These are phyloP conservation scores for Elysia crispata DNA, from an alignment of 2,888 invertebrate species.

Conservation along the genomic window DNA sequence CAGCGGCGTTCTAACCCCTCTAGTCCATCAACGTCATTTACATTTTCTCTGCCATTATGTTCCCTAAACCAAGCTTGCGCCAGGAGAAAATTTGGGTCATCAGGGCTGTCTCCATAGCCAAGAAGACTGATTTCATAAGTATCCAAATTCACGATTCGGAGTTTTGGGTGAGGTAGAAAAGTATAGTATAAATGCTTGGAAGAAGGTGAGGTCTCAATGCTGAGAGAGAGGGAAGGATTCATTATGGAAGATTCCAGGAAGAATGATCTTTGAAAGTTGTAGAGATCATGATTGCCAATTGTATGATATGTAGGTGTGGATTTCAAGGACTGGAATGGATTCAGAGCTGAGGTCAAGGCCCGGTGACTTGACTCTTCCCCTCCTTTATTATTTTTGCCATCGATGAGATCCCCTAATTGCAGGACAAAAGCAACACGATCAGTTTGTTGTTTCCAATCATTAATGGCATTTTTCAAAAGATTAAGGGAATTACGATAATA, in stretches of 20 bases:
- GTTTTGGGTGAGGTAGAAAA: constrained; percentile 62
- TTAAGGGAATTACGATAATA: constrained; percentile 74
- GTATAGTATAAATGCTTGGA: constrained; percentile 68
- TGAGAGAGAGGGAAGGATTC: constrained; percentile 53
- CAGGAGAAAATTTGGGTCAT: constrained; percentile 58
- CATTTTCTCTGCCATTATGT: constrained; percentile 71
- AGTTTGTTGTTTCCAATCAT: constrained; percentile 63
- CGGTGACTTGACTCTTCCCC: constrained; percentile 57
- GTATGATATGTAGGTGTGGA: constrained; percentile 68
- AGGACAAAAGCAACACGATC: constrained; percentile 69
- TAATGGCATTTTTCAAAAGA: constrained; percentile 70
- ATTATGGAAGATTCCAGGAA: constrained; percentile 59
- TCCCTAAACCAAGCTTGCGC: constrained; percentile 61
- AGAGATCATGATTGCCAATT: constrained; percentile 78
- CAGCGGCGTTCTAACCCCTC: constrained; percentile 66
- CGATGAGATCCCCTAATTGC: constrained; percentile 78
- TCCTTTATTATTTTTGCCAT: constrained; percentile 69
- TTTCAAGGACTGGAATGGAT: constrained; percentile 59
- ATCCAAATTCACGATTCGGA: constrained; percentile 74
- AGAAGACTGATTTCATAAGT: constrained; percentile 75
- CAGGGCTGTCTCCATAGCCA: constrained; percentile 61
- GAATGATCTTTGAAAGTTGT: constrained; percentile 73
- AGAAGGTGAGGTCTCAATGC: constrained; percentile 37
- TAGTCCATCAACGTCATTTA: constrained; percentile 68
- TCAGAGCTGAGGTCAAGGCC: constrained; percentile 66